Evolutionary conservation across 2,113 vertebrate species (phyloP).

Genomic region (Pheucticus melanocephalus): DNA sequence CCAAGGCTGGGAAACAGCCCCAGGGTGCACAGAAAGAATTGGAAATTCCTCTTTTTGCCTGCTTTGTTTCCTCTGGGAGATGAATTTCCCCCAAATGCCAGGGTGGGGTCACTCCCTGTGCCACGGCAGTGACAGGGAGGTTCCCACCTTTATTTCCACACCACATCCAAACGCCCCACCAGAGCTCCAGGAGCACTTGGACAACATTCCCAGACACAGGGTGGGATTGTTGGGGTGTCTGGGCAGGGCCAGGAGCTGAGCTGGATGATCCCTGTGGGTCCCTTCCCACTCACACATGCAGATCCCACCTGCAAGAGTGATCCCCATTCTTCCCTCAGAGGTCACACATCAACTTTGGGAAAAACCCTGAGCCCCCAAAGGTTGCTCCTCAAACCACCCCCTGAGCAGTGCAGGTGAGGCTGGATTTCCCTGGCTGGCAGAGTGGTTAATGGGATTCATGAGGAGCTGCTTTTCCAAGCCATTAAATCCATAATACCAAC

Average conservation of each 20-base stretch:
- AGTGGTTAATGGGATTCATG: not conserved
- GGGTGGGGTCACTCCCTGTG: not conserved
- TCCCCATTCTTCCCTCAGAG: not conserved
- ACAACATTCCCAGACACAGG: not conserved
- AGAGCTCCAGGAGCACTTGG: not conserved
- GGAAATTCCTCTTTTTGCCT: not conserved
- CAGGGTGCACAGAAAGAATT: not conserved
- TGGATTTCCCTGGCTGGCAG: not conserved
- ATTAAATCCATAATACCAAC: not conserved
- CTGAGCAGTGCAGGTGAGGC: not conserved
- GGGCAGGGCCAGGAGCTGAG: not conserved
- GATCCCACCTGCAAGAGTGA: not conserved
- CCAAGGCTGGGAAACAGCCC: not conserved
- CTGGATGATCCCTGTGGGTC: not conserved
- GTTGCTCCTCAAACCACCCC: not conserved
- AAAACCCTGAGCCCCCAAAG: not conserved
- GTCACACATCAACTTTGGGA: accelerated
- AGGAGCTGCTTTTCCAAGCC: conserved; percentile 1
- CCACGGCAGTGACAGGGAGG: not conserved
- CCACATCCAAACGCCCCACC: not conserved
- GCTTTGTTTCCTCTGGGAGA: not conserved
- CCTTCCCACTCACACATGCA: not conserved
- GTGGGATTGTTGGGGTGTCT: not conserved
- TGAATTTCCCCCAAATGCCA: accelerated
- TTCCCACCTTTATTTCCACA: not conserved